Conservation (phyloP, 2,888 invertebrate species). For the Brachypalpus laphriformis region DNA sequence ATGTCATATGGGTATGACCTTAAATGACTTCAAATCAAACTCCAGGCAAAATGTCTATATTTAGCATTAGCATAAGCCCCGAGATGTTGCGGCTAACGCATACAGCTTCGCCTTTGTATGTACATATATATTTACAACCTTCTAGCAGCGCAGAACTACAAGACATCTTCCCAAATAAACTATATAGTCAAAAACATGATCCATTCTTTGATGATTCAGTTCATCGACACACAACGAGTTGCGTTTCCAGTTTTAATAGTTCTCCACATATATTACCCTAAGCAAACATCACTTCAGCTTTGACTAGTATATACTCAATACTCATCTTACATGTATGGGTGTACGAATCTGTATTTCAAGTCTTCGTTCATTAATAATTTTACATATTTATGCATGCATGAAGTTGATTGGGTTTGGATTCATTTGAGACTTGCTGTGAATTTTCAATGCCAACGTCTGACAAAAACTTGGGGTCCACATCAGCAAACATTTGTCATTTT, state of each 20-base stretch:
- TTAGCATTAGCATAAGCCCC: neutral
- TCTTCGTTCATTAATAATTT: constrained; percentile 6
- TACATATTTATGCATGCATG: constrained; percentile 6
- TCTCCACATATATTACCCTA: neutral
- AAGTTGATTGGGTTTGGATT: neutral
- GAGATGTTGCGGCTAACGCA: neutral
- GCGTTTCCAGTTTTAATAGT: neutral
- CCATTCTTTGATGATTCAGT: neutral
- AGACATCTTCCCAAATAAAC: too few species aligned
- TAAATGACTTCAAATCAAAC: too few species aligned
- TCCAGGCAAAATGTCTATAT: too few species aligned
- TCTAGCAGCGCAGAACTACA: neutral
- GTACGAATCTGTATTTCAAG: neutral
- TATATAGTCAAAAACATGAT: neutral
- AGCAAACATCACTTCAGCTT: neutral
- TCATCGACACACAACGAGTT: constrained; percentile 10
- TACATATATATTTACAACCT: too few species aligned
- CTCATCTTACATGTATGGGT: neutral
- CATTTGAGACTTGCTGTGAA: neutral
- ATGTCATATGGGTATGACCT: too few species aligned
- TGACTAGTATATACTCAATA: neutral
- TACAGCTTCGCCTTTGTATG: neutral
- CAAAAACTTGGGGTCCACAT: neutral
- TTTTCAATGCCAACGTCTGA: constrained; percentile 27
- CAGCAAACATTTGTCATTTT: neutral